A percentile compares a stretch with the other conserved stretches of the same genome.
phyloP scores from a whole-genome alignment of 2,113 vertebrate species.

The Emberiza fucata region DNA sequence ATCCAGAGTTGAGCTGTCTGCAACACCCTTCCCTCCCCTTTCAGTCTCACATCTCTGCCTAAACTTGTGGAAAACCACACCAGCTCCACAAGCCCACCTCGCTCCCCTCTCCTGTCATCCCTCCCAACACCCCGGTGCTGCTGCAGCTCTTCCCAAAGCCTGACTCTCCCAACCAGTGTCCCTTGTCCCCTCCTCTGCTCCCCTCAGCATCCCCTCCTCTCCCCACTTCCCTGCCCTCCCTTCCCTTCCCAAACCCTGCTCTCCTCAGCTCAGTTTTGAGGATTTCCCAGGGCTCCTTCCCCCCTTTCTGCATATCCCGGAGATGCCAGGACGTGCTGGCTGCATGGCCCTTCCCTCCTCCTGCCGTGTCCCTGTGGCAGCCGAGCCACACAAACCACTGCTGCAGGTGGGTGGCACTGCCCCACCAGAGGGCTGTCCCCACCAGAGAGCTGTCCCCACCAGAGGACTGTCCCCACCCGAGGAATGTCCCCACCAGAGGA shows the following conservation, averaged over 20 bases:
- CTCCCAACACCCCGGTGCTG: neutral
- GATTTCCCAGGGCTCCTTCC: neutral
- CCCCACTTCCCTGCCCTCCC: neutral
- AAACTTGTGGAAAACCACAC: neutral
- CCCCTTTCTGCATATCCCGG: neutral
- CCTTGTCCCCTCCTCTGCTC: neutral
- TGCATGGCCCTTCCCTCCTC: neutral
- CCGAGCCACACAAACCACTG: accelerated
- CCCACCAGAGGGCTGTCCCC: neutral
- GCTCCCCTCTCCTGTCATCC: neutral
- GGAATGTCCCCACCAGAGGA: neutral
- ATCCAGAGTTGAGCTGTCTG: neutral
- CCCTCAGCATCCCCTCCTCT: neutral
- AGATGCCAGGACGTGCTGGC: neutral
- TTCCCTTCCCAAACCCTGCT: neutral
- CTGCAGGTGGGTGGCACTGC: neutral
- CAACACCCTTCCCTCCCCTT: neutral
- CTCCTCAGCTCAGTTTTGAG: neutral
- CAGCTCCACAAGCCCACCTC: neutral
- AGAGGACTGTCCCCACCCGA: neutral
- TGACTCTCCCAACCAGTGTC: accelerated
- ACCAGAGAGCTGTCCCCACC: neutral
- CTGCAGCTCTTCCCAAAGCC: neutral
- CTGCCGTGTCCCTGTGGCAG: accelerated
- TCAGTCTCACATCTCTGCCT: neutral